A percentile compares a stretch with the other conserved stretches of the same genome.
These are phyloP conservation scores for Ploceus nigricollis DNA, from an alignment of 2,113 vertebrate genomes.

Conservation along the genomic window DNA sequence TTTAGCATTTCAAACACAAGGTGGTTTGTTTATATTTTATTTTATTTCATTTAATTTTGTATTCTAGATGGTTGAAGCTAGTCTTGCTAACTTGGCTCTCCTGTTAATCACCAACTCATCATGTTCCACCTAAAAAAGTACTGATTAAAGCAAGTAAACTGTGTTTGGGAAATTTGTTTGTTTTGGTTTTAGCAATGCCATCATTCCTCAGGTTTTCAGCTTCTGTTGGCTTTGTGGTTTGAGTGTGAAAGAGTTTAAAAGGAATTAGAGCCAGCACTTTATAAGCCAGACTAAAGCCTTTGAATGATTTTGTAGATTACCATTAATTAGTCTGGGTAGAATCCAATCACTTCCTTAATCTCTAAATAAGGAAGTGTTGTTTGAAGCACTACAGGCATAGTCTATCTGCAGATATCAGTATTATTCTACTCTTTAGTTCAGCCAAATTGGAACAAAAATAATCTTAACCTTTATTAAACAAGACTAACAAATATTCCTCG, in stretches of 20 bases:
- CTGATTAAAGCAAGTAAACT: neutral
- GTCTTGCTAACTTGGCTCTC: neutral
- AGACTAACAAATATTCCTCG: neutral
- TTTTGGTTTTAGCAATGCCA: neutral
- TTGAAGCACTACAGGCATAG: neutral
- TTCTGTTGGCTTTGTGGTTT: neutral
- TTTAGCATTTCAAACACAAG: neutral
- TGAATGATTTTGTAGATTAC: neutral
- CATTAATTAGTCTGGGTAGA: neutral
- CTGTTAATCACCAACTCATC: neutral
- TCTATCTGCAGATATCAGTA: neutral
- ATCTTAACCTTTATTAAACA: neutral
- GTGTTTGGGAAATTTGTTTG: neutral
- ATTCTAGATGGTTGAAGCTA: neutral
- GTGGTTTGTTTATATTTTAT: neutral
- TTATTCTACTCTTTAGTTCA: neutral
- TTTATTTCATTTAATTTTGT: neutral
- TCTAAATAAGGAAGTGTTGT: neutral
- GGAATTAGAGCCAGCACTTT: neutral
- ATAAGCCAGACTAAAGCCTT: neutral
- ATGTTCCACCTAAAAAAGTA: neutral
- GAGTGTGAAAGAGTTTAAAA: neutral
- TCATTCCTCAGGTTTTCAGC: neutral
- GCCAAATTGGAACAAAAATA: slow-evolving; percentile 16
- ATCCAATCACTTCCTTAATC: neutral